Evolutionary conservation across 2,888 invertebrate genomes (phyloP), one percentile per base, ranked within the genome.

Genomic region (Hesperia comma): DNA sequence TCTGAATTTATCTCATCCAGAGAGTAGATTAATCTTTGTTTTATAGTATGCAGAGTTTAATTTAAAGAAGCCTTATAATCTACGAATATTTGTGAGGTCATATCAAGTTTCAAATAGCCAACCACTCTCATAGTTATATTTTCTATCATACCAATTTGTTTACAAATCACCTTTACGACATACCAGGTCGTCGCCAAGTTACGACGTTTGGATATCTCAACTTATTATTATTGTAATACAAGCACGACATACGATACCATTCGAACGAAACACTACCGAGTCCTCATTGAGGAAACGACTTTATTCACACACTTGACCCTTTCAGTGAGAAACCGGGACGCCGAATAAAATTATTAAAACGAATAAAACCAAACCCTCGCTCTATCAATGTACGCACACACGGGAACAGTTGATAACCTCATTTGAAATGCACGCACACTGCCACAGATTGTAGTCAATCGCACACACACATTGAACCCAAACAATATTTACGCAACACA

Each of bases 301-400:
- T 66, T 66, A 66, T 60, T 41, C 43, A 54, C 66, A 60, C 82
- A 84, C 87, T 88, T 90, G 90, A 91, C 90, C 92, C 91, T 88
- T 89, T 88, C 85, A 85, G 84, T 81, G 73, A 82, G 82, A 80
- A 78, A 77, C 75, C 74, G 80, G 83, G 79, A 79, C 80, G 76
- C 71, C 75, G 77, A 79, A 81, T 80, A 78, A 83, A 84, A 86
- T 83, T 84, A 84, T 83, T 82, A 85, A 87, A 87, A 84, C 80
- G 84, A 83, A 87, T 79, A 85, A 86, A 86, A 82, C 80, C 79
- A 60, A 66, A 66, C 66, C 66, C 66, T 66, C 66, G 53, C 60
- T 60, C 53, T 56, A 80, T 77, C 79, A 80, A 67, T 70, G 61
- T 67, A 61, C 70, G 72, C 80, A 69, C 77, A 79, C 81, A 78